Evolutionary conservation across 2,888 invertebrate genomes (phyloP), one percentile per base, ranked within the genome.

Genomic region (Noctua janthina): DNA sequence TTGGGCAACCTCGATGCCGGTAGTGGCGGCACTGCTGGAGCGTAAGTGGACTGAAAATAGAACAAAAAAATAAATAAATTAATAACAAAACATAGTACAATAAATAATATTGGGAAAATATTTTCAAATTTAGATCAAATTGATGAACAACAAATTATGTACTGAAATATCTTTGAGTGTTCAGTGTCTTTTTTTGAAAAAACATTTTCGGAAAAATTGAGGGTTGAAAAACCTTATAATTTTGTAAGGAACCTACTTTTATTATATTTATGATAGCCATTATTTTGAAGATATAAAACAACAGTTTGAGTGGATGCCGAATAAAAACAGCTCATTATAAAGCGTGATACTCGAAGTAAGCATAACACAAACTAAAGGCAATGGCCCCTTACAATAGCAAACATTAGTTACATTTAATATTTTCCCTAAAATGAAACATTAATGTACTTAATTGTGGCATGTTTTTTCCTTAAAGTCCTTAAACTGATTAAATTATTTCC

Each of bases 1-100:
- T 97, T 97, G 2, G 98, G 98, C 62, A 98, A 94, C 73, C 95
- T 90, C 13, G 95, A 93, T 17, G 96, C 94, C 0, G 96, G 96
- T 70, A 96, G 83, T 3, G 93, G 89, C 0, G 96, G 95, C n/a
- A 94, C 93, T 10, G 92, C 83, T 20, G 91, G 92, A 4, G 92
- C 90, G 74, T 93, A 88, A 82, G 87, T 76, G 4, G 91, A 89
- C 93, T 93, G 90, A 23, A 92, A 89, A 75, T 15, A 62, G 43
- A 80, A 62, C 2, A 7, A 35, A 35, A 62, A 17, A 29, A 29
- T n/a, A 49, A 13, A 43, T 17, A 2, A 62, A 76, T 66, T 0
- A 66, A 64, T 49, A 29, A 73, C 10, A 54, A 39, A 23, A n/a
- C 15, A 13, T 13, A 6, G 17, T 1, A 15, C 2, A 20, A n/a